Conservation (phyloP, 2,797 vertebrate species). For the Champsocephalus gunnari region DNA sequence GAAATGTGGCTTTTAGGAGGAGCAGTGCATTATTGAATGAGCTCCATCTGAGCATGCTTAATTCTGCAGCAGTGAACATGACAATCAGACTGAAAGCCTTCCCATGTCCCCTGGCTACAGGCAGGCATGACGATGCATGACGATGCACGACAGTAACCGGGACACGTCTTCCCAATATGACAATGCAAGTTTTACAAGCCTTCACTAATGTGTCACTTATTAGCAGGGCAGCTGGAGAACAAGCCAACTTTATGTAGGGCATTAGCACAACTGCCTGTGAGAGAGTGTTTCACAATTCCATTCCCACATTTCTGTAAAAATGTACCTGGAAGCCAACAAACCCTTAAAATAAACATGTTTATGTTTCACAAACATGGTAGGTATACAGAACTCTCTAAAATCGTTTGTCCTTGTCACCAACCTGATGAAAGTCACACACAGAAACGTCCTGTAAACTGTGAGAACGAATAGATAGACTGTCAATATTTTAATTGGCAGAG, state of each 20-base stretch:
- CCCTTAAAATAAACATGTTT: background rate
- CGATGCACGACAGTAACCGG: constrained; percentile 44
- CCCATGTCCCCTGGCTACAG: constrained; percentile 41
- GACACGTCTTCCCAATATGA: constrained; percentile 46
- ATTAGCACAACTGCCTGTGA: constrained; percentile 45
- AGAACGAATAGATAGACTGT: constrained; percentile 35
- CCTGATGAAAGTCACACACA: constrained; percentile 38
- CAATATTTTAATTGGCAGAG: constrained; percentile 28
- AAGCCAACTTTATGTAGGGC: constrained; percentile 18
- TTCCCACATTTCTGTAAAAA: constrained; percentile 7
- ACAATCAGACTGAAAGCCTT: constrained; percentile 49
- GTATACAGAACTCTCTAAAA: constrained; percentile 4
- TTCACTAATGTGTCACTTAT: constrained; percentile 56
- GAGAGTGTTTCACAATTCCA: background rate
- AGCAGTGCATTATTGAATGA: constrained; percentile 60
- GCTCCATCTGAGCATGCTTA: constrained; percentile 48
- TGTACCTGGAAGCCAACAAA: background rate
- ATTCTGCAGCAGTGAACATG: constrained; percentile 54
- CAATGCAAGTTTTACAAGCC: constrained; percentile 55
- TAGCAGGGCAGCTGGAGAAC: constrained; percentile 35
- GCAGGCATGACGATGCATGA: constrained; percentile 37
- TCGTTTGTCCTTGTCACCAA: constrained; percentile 44
- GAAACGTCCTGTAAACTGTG: background rate
- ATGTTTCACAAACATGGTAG: background rate
- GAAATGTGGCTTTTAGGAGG: constrained; percentile 50